A percentile compares a stretch with the other conserved stretches of the same genome.
Conservation (phyloP, 1,140 invertebrate genomes). For the Triops cancriformis region DNA sequence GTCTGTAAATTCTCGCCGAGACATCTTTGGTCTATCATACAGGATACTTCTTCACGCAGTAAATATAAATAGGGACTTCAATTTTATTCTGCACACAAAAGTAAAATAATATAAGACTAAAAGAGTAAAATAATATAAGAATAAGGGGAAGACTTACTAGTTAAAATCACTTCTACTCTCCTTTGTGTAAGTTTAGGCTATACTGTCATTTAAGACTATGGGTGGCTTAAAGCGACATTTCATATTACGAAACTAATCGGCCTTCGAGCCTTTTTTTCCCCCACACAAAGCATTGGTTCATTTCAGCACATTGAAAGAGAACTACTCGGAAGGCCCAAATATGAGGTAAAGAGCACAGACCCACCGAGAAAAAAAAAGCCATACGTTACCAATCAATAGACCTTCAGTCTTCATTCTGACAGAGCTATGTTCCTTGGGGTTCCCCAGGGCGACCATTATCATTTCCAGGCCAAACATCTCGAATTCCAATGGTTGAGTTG, state of each 20-base stretch:
- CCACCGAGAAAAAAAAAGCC: too few relatives aligned
- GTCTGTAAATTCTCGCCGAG: too few relatives aligned
- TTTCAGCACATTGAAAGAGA: background rate
- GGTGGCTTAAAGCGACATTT: background rate
- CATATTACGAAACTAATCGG: background rate
- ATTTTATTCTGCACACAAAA: too few relatives aligned
- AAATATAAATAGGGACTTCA: too few relatives aligned
- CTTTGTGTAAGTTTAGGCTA: background rate
- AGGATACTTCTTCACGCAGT: too few relatives aligned
- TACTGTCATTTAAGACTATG: background rate
- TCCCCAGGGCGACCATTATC: constrained; percentile 11
- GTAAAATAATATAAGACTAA: too few relatives aligned
- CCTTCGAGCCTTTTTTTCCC: background rate
- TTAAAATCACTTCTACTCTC: background rate
- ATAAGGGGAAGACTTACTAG: too few relatives aligned
- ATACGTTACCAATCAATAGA: constrained; percentile 21
- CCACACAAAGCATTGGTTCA: background rate
- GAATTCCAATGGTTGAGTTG: background rate
- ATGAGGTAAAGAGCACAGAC: background rate
- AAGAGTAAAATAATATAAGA: too few relatives aligned
- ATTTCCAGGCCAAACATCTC: background rate
- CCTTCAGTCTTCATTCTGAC: constrained; percentile 11
- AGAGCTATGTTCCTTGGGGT: constrained; percentile 4
- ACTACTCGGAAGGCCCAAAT: background rate
- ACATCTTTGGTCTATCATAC: too few relatives aligned